These are phyloP conservation scores for Cosmorhoe ocellata DNA, from an alignment of 2,888 invertebrate genomes.

Conservation along the genomic window DNA sequence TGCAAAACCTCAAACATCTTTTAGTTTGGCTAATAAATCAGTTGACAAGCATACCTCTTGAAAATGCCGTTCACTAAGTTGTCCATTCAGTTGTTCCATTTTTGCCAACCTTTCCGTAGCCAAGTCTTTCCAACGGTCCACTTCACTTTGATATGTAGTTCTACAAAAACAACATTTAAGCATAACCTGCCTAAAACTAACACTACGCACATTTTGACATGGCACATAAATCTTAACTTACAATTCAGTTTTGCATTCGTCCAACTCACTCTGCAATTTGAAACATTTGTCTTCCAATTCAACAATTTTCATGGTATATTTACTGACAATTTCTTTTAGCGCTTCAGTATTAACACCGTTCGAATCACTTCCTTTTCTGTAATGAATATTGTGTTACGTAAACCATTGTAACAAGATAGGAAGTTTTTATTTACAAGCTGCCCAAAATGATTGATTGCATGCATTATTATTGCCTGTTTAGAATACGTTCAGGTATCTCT, in stretches of 20 bases:
- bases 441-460: conserved; percentile 51
- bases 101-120: conserved; percentile 85
- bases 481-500: too few relatives aligned
- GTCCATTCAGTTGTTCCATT: conserved; percentile 83
- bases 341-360: conserved; percentile 48
- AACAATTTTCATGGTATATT: conserved; percentile 69
- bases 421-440: conserved; percentile 45
- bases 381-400: conserved; percentile 43
- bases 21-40: too few relatives aligned
- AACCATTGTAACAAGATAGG: conserved; percentile 31
- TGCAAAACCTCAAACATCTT: too few relatives aligned
- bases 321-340: conserved; percentile 55
- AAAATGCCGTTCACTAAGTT: conserved; percentile 84
- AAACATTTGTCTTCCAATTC: conserved; percentile 71
- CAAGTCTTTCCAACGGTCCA: conserved; percentile 84
- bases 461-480: too few relatives aligned
- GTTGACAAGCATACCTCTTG: conserved; percentile 66
- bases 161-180: conserved; percentile 43
- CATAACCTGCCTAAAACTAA: too few relatives aligned
- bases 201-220: too few relatives aligned
- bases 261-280: conserved; percentile 68
- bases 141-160: conserved; percentile 60
- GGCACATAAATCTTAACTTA: conserved; percentile 53
- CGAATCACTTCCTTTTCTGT: conserved; percentile 55
- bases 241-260: conserved; percentile 70